Base-by-base conservation (phyloP, 2,888 invertebrate species). In the Carcina quercana region DNA sequence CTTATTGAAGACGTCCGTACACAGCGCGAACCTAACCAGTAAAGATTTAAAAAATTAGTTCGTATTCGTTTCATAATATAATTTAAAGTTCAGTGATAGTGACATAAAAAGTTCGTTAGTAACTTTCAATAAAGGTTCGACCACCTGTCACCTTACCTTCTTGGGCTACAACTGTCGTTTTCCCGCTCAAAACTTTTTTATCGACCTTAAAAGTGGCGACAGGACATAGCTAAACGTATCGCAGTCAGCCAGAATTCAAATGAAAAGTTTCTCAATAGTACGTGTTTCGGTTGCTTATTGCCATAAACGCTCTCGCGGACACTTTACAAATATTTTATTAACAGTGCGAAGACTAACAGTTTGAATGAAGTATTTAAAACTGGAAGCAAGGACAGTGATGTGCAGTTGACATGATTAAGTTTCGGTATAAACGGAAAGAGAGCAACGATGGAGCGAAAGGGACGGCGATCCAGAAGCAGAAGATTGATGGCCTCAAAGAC, bases 391-490 rank as follows among this genome's bases (percentile, higher is more conserved):
- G 45, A 36, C 45, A 35, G 45, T 41, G 34, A 47, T 43, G 57
- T n/a, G 11, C 38, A 56, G 65, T 58, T 49, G 78, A 71, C 64
- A 88, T 88, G 88, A 88, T 88, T 44, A 88, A 88, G 73, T 88
- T 88, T 75, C 86, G 88, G 42, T 88, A 88, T 50, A 88, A 88
- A 55, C 86, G 88, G 43, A 88, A 88, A 64, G 88, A 88, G 59
- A 55, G 63, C 38, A 71, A 45, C 56, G 71, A 67, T 59, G 63
- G 63, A 17, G 70, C 69, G 45, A 65, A 56, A 6, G 71, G 71
- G 19, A 66, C 71, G 14, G 66, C 70, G 35, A 70, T 79, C 38
- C 82, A 80, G 61, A 82, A 82, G 60, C 76, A 75, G 63, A 83
- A 80, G 61, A 79, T 80, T 28, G 83, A 84, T 32, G 79, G 66